Conservation (phyloP, 2,797 vertebrate species). For the Xerus rutilus region DNA sequence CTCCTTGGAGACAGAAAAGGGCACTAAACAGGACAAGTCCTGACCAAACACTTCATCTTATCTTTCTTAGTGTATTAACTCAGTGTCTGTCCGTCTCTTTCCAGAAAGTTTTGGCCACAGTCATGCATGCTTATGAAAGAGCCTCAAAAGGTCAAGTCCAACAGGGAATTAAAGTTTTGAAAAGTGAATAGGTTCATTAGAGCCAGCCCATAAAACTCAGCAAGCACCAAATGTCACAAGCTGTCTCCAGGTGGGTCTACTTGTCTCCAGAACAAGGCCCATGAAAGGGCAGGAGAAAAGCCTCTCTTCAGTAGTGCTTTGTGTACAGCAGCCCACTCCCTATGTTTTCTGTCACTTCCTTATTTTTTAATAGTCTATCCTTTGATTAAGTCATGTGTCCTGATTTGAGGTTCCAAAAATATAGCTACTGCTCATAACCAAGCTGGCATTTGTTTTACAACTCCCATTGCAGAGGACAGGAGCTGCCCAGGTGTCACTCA, state of each 20-base stretch:
- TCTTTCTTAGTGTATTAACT: background rate
- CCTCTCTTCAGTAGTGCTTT: background rate
- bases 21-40: background rate
- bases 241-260: background rate
- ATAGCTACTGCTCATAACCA: background rate
- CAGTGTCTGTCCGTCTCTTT: too few species aligned
- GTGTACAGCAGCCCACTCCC: background rate
- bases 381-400: background rate
- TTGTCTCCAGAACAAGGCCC: background rate
- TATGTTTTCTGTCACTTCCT: background rate
- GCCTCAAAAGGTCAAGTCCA: background rate
- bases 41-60: background rate
- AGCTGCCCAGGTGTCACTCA: too few species aligned
- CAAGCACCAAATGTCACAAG: background rate
- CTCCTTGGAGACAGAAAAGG: background rate
- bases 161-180: background rate
- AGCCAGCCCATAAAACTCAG: background rate
- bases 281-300: background rate
- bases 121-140: background rate
- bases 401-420: background rate
- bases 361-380: background rate
- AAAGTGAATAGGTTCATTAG: background rate
- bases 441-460: background rate
- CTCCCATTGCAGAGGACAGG: background rate
- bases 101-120: background rate